Base-by-base conservation (phyloP, 2,797 vertebrate genomes). In the Squalus acanthias region DNA sequence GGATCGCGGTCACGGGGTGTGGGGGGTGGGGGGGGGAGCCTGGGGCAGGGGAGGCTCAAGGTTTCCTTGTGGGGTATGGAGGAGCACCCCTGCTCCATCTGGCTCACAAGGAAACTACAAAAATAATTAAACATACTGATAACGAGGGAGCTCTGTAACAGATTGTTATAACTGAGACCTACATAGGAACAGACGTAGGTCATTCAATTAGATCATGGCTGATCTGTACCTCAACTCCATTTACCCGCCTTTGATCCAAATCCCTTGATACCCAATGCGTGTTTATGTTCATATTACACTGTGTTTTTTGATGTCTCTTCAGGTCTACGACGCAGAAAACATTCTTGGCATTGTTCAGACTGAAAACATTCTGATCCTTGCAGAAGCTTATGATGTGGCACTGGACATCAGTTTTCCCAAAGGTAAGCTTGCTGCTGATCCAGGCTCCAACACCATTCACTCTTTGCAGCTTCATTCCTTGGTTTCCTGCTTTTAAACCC, bases 271-370 rank as follows among this genome's bases (percentile, higher is more conserved):
- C 7, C 3, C 63, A 24, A 65, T 67, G 33, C 20, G 29, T 92
- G 89, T 92, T 67, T 65, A 39, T 92, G n/a, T 67, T 67, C 3
- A 29, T 26, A 20, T 24, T 24, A 24, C 20, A 67, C 20, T 39
- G 17, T 92, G 53, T 20, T 39, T 67, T 39, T 46, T 24, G 6
- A 20, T 46, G 12, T 22, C 72, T 87, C 50, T 65, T 96, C 97
- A 99, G 99, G 98, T 99, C 69, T 98, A 98, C 0, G 99, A 99
- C 96, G 97, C 97, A 87, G 98, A 98, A 20, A 98, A 98, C 46
- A 96, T 99, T 72, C 96, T 99, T 60, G 99, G 99, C 7, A 95
- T 98, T 1, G 97, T 98, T 93, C 98, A 99, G 63, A 97, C 98
- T 0, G 99, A 99, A 97, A 98, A 98, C 96, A 98, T 99, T 89